Percentiles rank a stretch among this genome's conserved stretches.
Evolutionary conservation across 2,113 vertebrate genomes (phyloP).

Genomic region (Chlamydotis undulata): DNA sequence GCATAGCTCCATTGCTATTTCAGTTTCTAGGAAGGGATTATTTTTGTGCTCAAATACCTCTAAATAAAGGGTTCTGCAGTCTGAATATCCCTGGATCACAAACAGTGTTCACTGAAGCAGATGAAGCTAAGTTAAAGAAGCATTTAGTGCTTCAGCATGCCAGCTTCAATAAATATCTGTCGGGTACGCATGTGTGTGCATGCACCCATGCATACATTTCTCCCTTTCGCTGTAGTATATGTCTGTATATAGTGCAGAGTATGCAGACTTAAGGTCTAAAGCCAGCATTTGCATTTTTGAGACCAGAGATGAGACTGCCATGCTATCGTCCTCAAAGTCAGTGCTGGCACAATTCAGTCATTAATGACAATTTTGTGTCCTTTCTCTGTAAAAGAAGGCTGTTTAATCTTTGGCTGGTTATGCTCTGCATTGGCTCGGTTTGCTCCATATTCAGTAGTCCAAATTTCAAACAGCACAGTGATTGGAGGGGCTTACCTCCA

Average conservation of each 20-base stretch:
- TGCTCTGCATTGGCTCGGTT: not conserved
- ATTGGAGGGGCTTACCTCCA: not conserved
- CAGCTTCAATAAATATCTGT: constrained; percentile 65
- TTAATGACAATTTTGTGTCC: constrained; percentile 10
- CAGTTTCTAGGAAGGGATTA: constrained; percentile 71
- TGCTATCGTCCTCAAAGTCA: not conserved
- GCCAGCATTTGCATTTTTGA: not conserved
- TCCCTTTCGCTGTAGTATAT: not conserved
- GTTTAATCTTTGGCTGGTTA: constrained; percentile 20
- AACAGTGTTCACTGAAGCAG: constrained; percentile 72
- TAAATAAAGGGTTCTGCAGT: constrained; percentile 51
- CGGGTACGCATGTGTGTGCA: not conserved
- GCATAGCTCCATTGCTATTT: constrained; percentile 56
- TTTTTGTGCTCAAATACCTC: constrained; percentile 70
- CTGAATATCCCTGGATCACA: constrained; percentile 60
- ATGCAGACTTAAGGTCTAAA: constrained; percentile 6
- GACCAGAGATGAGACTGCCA: not conserved
- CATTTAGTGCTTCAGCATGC: constrained; percentile 70
- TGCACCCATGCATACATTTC: not conserved
- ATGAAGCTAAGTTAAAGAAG: constrained; percentile 75
- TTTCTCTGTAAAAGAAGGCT: constrained; percentile 12
- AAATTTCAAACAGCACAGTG: not conserved
- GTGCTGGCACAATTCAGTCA: not conserved
- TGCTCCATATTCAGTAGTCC: not conserved
- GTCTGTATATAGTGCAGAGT: not conserved